phyloP scores from a whole-genome alignment of 2,113 vertebrate genomes.

The Vireo altiloquus region DNA sequence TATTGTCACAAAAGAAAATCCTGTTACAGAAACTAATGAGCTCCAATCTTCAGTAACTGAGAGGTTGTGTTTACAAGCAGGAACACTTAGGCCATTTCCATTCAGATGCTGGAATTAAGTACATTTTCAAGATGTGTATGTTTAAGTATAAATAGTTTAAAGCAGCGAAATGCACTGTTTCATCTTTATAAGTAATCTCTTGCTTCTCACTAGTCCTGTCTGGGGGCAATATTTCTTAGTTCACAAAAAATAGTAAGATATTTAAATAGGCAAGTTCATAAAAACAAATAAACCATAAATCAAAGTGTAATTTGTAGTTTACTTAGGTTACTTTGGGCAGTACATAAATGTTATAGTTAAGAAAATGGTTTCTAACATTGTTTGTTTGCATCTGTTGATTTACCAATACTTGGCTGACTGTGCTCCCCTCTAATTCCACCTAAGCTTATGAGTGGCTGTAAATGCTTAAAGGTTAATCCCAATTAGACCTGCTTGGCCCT shows the following conservation, averaged over 20 bases:
- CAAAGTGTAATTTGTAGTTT: background rate
- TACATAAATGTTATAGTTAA: background rate
- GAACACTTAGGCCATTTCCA: background rate
- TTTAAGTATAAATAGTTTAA: background rate
- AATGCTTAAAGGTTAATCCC: slow-evolving; percentile 34
- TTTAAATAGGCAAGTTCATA: background rate
- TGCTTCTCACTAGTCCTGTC: background rate
- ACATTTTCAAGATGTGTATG: background rate
- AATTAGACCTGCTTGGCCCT: background rate
- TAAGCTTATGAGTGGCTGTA: background rate
- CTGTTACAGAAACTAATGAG: slow-evolving; percentile 58
- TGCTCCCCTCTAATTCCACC: background rate
- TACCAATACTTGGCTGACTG: background rate
- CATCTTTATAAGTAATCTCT: background rate
- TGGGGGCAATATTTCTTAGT: background rate
- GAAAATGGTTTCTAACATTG: background rate
- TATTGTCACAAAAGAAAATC: slow-evolving; percentile 63
- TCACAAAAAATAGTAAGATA: background rate
- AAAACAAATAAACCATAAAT: background rate
- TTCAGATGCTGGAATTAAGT: background rate
- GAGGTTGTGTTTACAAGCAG: background rate
- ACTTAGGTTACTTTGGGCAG: background rate
- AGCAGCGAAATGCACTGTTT: background rate
- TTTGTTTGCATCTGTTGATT: background rate
- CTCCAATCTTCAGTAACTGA: slow-evolving; percentile 1